Evolutionary conservation across 2,797 vertebrate genomes (phyloP).

Genomic region (Myiothlypis coronata): DNA sequence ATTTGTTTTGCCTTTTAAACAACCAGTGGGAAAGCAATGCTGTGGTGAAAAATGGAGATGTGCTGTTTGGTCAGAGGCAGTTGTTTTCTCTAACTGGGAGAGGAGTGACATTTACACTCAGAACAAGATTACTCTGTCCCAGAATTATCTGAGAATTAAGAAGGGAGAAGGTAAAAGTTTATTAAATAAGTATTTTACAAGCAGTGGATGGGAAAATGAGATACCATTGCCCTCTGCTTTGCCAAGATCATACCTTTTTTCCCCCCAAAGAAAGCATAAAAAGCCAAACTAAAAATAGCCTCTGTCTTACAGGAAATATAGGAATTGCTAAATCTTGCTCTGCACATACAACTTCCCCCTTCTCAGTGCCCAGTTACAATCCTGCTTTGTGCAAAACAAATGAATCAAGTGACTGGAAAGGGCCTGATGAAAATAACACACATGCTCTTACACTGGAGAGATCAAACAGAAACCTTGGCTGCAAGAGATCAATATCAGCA

Average conservation of each 20-base stretch:
- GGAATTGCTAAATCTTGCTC: not conserved
- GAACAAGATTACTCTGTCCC: not conserved
- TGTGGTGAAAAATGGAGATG: not conserved
- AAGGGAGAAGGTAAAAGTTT: not conserved
- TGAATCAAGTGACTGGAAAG: not conserved
- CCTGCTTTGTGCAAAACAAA: slow-evolving; percentile 28
- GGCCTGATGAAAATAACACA: slow-evolving; percentile 41
- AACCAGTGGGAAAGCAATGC: not conserved
- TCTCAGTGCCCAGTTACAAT: not conserved
- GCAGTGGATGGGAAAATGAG: not conserved
- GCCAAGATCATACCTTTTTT: not conserved
- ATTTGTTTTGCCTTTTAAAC: not conserved
- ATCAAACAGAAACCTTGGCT: slow-evolving; percentile 40
- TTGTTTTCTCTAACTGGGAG: not conserved
- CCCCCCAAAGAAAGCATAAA: not conserved
- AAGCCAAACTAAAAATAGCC: not conserved
- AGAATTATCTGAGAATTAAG: not conserved
- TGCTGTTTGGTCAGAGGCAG: not conserved
- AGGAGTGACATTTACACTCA: not conserved
- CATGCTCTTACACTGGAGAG: not conserved
- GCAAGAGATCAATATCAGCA: slow-evolving; percentile 1
- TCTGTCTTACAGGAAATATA: not conserved
- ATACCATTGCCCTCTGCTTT: not conserved
- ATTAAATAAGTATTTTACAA: not conserved
- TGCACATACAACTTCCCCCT: not conserved